Evolutionary conservation across 2,888 invertebrate genomes (phyloP), one percentile per base, ranked within the genome.

Genomic region (Cetonia aurata): DNA sequence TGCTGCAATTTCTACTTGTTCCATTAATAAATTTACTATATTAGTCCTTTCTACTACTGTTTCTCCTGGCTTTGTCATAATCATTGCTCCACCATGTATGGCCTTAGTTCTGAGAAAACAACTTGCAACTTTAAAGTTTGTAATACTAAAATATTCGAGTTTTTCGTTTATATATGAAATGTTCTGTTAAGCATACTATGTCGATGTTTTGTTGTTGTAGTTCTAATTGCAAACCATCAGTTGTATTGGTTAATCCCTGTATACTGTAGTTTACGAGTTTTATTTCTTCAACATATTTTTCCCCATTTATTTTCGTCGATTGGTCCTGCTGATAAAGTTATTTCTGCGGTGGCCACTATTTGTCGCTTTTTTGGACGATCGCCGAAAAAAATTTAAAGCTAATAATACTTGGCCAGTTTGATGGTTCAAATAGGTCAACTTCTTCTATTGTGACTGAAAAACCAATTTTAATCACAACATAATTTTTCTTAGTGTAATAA

Each of bases 181-280:
- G 59, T 44, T 59, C 42, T 15, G 19, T 59, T 59, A 59, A 42
- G 17, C 44, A 59, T 4, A 19, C 19, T 44, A 42, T 19, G 15
- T 56, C 37, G 13, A 37, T 41, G 3, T 56, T 15, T n/a, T 17
- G 31, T 13, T 13, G 8, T 13, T 56, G n/a, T 13, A 56, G 6
- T 13, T 56, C 37, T 6, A 6, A 33, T 41, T 37, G 37, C 17
- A 56, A 2, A 13, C 37, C 37, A 13, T 56, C 56, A 13, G 15
- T 56, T 56, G 37, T 56, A 37, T 17, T 56, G 12, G 56, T 13
- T 6, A 56, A 12, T n/a, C 56, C 33, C 37, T 56, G 56, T 56
- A 56, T 56, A 37, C 37, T 56, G 17, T 56, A 56, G 33, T 56
- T 56, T 13, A 56, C 10, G 19, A 25, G 19, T n/a, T 53, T 53